Conservation (phyloP, 1,140 invertebrate species). For the Homalodisca vitripennis region DNA sequence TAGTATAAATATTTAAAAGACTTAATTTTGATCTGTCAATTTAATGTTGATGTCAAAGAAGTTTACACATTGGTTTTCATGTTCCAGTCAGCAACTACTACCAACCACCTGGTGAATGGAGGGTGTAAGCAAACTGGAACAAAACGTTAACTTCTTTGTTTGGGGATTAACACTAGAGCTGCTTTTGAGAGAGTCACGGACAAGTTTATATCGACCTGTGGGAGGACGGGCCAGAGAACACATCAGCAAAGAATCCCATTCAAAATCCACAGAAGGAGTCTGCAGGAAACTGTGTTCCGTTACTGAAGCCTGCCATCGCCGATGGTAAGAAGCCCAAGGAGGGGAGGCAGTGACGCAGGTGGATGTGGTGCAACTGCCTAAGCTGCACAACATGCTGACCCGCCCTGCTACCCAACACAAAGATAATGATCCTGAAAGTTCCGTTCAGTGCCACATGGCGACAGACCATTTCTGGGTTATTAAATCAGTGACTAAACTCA, state of each 20-base stretch:
- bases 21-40: too few relatives aligned
- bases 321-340: conserved; percentile 23
- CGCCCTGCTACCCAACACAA: conserved; percentile 59
- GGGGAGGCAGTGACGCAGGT: conserved; percentile 55
- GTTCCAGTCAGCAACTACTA: conserved; percentile 73
- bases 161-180: conserved; percentile 82
- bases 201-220: conserved; percentile 73
- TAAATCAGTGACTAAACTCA: too few relatives aligned
- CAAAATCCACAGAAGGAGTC: conserved; percentile 43
- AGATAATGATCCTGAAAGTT: conserved; percentile 75
- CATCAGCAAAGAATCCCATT: background rate
- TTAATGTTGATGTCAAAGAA: too few relatives aligned
- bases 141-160: conserved; percentile 68
- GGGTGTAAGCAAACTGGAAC: conserved; percentile 67
- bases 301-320: conserved; percentile 64
- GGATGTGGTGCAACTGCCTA: conserved; percentile 72
- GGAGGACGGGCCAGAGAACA: conserved; percentile 44
- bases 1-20: too few relatives aligned
- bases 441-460: conserved; percentile 76
- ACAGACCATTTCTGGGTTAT: too few relatives aligned
- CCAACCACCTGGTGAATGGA: conserved; percentile 73
- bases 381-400: conserved; percentile 70
- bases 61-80: too few relatives aligned
- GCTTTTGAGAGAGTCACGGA: conserved; percentile 74
- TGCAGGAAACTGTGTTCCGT: conserved; percentile 71